phyloP scores from a whole-genome alignment of 2,113 vertebrate genomes.

The Hippolais icterina region DNA sequence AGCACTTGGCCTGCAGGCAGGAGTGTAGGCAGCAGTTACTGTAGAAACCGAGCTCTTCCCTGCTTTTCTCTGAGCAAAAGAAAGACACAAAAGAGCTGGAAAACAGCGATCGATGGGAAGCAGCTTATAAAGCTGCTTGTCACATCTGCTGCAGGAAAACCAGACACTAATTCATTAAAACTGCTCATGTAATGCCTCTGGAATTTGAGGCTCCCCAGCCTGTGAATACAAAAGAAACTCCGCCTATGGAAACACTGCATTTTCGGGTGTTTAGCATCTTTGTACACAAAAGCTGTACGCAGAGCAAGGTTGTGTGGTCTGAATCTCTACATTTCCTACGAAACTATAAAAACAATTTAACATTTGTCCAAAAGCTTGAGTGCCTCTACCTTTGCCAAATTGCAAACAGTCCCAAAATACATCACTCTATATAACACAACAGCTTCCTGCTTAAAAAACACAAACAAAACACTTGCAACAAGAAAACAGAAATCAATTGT shows the following conservation, averaged over 20 bases:
- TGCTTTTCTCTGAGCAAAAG: conserved; percentile 68
- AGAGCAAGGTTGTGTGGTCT: conserved; percentile 61
- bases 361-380: neutral
- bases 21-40: conserved; percentile 73
- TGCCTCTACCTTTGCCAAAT: neutral
- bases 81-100: conserved; percentile 73
- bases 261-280: conserved; percentile 66
- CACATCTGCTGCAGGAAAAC: conserved; percentile 75
- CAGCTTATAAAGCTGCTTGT: conserved; percentile 75
- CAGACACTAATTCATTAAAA: conserved; percentile 77
- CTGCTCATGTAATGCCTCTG: conserved; percentile 76
- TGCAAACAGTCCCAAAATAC: neutral
- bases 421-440: neutral
- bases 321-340: conserved; percentile 1
- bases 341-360: conserved; percentile 35
- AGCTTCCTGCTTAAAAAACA: conserved; percentile 14
- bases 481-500: neutral
- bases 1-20: conserved; percentile 63
- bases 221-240: conserved; percentile 71
- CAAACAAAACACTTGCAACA: conserved; percentile 3
- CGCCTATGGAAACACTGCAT: conserved; percentile 70
- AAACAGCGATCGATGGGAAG: conserved; percentile 71
- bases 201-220: conserved; percentile 75
- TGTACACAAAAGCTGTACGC: conserved; percentile 41
- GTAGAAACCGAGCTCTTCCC: conserved; percentile 73